Conservation (phyloP, 2,113 vertebrate species). For the Oceanites oceanicus region DNA sequence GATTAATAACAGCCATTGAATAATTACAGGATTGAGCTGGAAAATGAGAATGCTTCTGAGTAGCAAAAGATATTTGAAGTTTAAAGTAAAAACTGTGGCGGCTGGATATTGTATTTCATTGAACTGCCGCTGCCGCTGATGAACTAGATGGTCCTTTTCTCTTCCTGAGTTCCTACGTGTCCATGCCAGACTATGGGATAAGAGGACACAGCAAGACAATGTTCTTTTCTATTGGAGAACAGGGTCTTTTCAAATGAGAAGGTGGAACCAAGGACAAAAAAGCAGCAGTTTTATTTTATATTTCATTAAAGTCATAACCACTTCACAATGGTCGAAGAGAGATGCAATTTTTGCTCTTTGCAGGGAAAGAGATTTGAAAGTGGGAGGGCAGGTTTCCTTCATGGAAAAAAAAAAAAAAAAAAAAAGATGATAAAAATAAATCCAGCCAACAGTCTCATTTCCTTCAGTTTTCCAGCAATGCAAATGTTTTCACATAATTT, state of each 20-base stretch:
- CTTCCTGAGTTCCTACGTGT: not conserved
- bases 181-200: not conserved
- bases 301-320: not conserved
- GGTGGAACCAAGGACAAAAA: constrained; percentile 12
- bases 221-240: not conserved
- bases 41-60: constrained; percentile 25
- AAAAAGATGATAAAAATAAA: not conserved
- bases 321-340: not conserved
- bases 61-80: constrained; percentile 35
- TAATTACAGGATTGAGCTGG: constrained; percentile 6
- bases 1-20: constrained; percentile 31
- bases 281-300: not conserved
- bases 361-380: constrained; percentile 1
- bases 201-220: constrained; percentile 17
- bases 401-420: not conserved
- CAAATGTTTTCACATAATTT: constrained; percentile 47
- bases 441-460: constrained; percentile 25
- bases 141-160: constrained; percentile 36
- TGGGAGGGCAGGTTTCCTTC: not conserved
- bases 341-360: not conserved
- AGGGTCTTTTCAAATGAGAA: constrained; percentile 33
- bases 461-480: constrained; percentile 30
- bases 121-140: not conserved
- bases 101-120: constrained; percentile 29
- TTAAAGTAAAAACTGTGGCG: not conserved